These are phyloP conservation scores for Bombus vancouverensis DNA, from an alignment of 1,140 invertebrate genomes.

Conservation along the genomic window DNA sequence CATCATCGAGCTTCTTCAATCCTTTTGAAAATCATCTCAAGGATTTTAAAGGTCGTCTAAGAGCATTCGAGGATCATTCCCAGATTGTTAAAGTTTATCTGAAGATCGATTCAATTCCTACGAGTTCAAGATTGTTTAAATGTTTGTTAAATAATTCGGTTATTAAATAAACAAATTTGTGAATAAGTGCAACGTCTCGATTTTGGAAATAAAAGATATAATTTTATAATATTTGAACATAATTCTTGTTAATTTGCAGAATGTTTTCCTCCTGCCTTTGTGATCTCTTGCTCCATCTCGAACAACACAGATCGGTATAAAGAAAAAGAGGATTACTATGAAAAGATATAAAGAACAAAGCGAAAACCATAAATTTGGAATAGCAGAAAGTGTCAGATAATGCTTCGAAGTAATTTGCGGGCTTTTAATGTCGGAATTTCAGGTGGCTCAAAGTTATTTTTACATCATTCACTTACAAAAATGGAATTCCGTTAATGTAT, in stretches of 20 bases:
- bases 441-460: not conserved
- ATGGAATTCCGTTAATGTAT: not conserved
- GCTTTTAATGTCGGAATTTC: conserved; percentile 3
- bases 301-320: not conserved
- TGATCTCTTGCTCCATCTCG: not conserved
- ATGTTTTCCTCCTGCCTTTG: not conserved
- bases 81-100: not conserved
- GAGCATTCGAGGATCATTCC: not conserved
- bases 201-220: not conserved
- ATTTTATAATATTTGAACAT: too few species aligned
- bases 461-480: not conserved
- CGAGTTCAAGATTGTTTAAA: not conserved
- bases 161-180: not conserved
- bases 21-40: too few species aligned
- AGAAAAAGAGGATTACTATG: conserved; percentile 37
- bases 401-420: conserved; percentile 7
- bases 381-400: not conserved
- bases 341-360: conserved; percentile 40
- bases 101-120: not conserved
- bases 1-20: not conserved
- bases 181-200: not conserved
- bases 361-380: conserved; percentile 1
- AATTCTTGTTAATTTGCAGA: not conserved
- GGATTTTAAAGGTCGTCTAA: too few species aligned
- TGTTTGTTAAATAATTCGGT: too few species aligned